Base-by-base conservation (phyloP, 2,113 vertebrate genomes). In the Nothocercus nigrocapillus region DNA sequence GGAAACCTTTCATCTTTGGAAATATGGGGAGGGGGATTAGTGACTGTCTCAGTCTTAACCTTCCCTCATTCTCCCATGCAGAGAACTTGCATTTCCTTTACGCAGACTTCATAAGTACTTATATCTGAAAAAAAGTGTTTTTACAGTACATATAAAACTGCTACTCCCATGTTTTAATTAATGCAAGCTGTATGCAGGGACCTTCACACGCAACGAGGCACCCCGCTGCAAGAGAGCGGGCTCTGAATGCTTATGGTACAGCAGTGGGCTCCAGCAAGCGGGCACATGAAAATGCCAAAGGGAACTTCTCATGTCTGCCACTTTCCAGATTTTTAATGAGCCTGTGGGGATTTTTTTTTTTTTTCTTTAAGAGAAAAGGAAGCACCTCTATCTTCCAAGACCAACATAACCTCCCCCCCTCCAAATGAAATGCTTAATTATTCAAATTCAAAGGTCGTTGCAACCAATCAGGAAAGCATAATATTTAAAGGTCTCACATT, bases 111-210 rank as follows among this genome's bases (percentile, higher is more conserved):
- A 85, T 7, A 95, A 94, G 77, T 62, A 95, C 82, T 88, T 95
- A 94, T 82, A 80, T 63, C 82, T 30, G 28, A 69, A 73, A 84
- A 82, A 22, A 49, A 49, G 18, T 49, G 47, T 22, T 49, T 47
- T 5, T 49, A 63, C 22, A 84, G 44, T 58, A 84, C 89, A 93
- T 85, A 85, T 82, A 84, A 49, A 67, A 36, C 27, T 83, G 87
- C 63, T 94, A 96, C 90, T 97, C n/a, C 28, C 90, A 85, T 81
- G 78, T 91, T 74, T 83, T 92, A 89, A 94, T 80, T 74, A 49
- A 88, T 79, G 67, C 66, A 94, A 90, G 68, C 64, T 63, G 42
- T 84, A 95, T 90, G 86, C 91, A 89, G 94, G 82, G 90, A 90
- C 91, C 47, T 88, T 67, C 16, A 20, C 38, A 90, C 69, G 84